Conservation (phyloP, 2,888 invertebrate species). For the Graphium colonna region DNA sequence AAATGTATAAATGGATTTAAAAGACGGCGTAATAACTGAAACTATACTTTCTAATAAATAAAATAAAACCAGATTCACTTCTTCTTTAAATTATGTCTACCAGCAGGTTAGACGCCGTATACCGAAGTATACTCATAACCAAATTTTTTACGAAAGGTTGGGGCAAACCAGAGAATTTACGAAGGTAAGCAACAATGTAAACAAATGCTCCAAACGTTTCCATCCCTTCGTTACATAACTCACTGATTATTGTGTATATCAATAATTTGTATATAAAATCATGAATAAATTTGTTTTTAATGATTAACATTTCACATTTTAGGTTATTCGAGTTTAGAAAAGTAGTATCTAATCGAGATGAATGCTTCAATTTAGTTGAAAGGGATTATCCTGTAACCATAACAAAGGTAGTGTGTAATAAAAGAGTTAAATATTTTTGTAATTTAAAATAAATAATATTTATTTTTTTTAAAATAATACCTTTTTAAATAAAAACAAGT, state of each 20-base stretch:
- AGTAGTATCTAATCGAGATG: constrained; percentile 89
- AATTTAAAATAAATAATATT: not conserved
- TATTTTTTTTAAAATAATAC: too few relatives aligned
- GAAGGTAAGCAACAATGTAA: constrained; percentile 80
- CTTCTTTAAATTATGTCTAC: constrained; percentile 71
- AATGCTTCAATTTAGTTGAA: constrained; percentile 90
- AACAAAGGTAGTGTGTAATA: constrained; percentile 83
- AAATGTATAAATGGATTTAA: constrained; percentile 47
- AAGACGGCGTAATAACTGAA: constrained; percentile 31
- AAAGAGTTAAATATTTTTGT: not conserved
- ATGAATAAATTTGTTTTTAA: not conserved
- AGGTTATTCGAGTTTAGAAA: constrained; percentile 96
- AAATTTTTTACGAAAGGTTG: constrained; percentile 98
- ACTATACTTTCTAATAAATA: constrained; percentile 26
- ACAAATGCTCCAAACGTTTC: constrained; percentile 22
- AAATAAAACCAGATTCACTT: constrained; percentile 30
- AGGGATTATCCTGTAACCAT: constrained; percentile 92
- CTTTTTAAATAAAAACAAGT: too few relatives aligned
- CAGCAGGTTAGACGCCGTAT: constrained; percentile 87
- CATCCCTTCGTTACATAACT: constrained; percentile 16
- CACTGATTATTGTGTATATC: constrained; percentile 14
- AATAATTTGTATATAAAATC: too few relatives aligned
- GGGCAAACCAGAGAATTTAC: constrained; percentile 95
- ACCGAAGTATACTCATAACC: constrained; percentile 91
- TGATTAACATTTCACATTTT: constrained; percentile 43